Evolutionary conservation across 2,113 vertebrate genomes (phyloP).

Genomic region (Promerops cafer): DNA sequence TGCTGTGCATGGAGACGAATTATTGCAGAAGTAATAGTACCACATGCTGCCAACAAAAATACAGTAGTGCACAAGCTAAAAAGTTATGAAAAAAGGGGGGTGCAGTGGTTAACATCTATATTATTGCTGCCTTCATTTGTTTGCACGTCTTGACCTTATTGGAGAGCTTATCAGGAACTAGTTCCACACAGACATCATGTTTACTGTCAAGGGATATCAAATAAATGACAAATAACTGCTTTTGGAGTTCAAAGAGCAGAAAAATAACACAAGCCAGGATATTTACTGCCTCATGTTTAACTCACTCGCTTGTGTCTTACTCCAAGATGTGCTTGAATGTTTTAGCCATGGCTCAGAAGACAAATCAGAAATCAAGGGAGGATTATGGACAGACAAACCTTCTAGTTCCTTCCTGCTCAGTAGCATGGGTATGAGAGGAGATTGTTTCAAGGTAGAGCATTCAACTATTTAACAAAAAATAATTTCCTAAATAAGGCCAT

Average conservation of each 20-base stretch:
- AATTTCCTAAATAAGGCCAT: neutral
- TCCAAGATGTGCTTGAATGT: neutral
- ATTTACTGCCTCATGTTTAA: slow-evolving; percentile 37
- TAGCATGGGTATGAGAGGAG: neutral
- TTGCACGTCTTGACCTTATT: slow-evolving; percentile 37
- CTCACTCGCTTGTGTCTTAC: neutral
- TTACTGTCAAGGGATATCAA: slow-evolving; percentile 50
- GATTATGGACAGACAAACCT: neutral
- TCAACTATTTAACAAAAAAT: neutral
- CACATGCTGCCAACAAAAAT: slow-evolving; percentile 32
- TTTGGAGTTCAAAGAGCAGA: slow-evolving; percentile 55
- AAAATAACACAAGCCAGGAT: slow-evolving; percentile 24
- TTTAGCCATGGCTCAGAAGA: neutral
- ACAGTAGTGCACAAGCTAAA: slow-evolving; percentile 20
- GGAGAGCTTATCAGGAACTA: slow-evolving; percentile 44
- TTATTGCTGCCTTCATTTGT: slow-evolving; percentile 49
- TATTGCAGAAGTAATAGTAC: slow-evolving; percentile 39
- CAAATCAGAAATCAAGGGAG: neutral
- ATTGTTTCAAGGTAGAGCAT: neutral
- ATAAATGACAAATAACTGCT: slow-evolving; percentile 51
- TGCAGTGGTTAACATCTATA: slow-evolving; percentile 44
- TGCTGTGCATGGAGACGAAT: slow-evolving; percentile 23
- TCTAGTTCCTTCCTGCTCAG: accelerated
- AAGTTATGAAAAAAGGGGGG: neutral
- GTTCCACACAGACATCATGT: slow-evolving; percentile 22